These are phyloP conservation scores for Muntiacus reevesi DNA, from an alignment of 2,113 vertebrate species.

Conservation along the genomic window DNA sequence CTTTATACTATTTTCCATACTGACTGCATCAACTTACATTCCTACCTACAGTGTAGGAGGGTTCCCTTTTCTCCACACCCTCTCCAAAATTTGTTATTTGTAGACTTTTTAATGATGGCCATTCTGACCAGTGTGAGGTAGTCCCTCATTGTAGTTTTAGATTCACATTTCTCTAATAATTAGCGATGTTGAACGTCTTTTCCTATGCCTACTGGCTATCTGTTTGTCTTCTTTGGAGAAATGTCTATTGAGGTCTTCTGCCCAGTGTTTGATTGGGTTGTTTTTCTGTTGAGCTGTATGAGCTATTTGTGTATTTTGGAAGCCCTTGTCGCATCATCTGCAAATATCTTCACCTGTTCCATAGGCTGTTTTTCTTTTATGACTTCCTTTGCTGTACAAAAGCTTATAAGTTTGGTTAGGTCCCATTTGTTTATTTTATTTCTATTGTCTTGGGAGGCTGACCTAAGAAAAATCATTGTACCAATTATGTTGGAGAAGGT, in stretches of 20 bases:
- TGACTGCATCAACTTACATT: not conserved
- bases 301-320: not conserved
- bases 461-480: not conserved
- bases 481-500: not conserved
- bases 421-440: not conserved
- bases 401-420: not conserved
- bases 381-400: not conserved
- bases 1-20: not conserved
- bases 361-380: not conserved
- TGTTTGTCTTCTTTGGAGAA: not conserved
- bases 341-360: not conserved
- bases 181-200: not conserved
- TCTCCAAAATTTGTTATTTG: not conserved
- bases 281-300: not conserved
- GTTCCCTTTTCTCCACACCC: not conserved
- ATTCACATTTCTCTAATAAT: not conserved
- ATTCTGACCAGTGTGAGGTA: not conserved
- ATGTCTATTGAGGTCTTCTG: not conserved
- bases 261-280: not conserved
- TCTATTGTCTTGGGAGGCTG: not conserved
- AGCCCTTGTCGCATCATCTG: not conserved
- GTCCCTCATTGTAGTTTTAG: not conserved
- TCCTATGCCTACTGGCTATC: not conserved
- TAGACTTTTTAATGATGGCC: not conserved
- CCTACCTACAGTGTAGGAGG: not conserved